Base-by-base conservation (phyloP, 2,888 invertebrate species). In the Strigamia maritima region DNA sequence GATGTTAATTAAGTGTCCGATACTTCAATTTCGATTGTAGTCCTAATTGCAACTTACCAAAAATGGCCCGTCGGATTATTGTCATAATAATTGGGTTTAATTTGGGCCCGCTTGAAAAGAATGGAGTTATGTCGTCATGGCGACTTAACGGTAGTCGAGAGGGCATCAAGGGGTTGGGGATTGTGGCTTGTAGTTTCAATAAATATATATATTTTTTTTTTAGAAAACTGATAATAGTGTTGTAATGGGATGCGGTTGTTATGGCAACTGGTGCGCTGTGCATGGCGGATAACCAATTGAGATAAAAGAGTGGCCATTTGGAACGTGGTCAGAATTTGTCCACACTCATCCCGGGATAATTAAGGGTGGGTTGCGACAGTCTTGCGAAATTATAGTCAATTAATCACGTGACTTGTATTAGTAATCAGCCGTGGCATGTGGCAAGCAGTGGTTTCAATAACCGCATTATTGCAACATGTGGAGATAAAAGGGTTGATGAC, bases 1-100 rank as follows among this genome's bases (percentile, higher is more conserved):
- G 70, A 70, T 24, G 70, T 70, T 70, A 70, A 70, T 70, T 70
- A 35, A 70, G 70, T 70, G 70, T 70, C 70, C 70, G 70, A 70
- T 70, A 28, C 70, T 70, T 12, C 70, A 70, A 70, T 70, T 70
- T 70, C 70, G 28, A 28, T 70, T 28, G 26, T 26, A 10, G 1
- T 70, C 70, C 24, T 70, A 70, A 70, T 70, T 70, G 70, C 70
- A 70, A 26, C 70, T 70, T 70, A 70, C 28, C 70, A 70, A 70
- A 54, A 70, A 70, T 70, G 70, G 70, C 28, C 35, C 70, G 70
- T 70, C 60, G 10, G 24, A 65, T 65, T 65, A 65, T 65, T 22
- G 60, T 65, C 28, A n/a, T 70, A 70, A 70, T 70, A 70, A n/a
- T 70, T 70, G 28, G 70, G 26, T 70, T 70, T 54, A n/a, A 26